A percentile compares a stretch with the other conserved stretches of the same genome.
Evolutionary conservation across 2,113 vertebrate genomes (phyloP).

Genomic region (Telmatochromis sp.): DNA sequence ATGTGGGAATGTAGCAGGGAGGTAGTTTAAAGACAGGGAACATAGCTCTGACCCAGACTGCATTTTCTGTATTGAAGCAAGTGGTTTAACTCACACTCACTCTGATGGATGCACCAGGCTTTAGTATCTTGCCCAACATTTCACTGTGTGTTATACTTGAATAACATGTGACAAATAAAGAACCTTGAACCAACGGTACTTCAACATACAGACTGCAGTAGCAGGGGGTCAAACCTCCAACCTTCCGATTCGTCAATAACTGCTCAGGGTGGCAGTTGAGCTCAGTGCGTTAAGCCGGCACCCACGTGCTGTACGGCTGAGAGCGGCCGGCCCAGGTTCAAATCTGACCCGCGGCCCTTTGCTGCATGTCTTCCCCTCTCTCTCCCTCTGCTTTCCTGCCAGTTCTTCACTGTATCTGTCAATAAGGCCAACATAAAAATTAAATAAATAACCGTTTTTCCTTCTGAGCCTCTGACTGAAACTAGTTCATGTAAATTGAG

Average conservation of each 20-base stretch:
- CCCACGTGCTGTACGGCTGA: background rate
- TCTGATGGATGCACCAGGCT: background rate
- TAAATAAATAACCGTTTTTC: background rate
- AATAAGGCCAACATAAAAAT: background rate
- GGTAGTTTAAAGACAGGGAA: background rate
- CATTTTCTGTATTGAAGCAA: background rate
- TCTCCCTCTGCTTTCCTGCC: background rate
- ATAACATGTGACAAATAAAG: too few relatives aligned
- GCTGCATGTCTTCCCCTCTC: background rate
- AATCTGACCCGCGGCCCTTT: background rate
- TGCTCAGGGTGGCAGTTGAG: background rate
- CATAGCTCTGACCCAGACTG: background rate
- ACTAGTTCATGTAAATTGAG: background rate
- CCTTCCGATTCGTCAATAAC: background rate
- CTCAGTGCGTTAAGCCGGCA: background rate
- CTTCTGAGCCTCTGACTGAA: background rate
- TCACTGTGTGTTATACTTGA: too few relatives aligned
- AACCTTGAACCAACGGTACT: background rate
- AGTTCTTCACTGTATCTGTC: background rate
- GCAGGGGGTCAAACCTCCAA: background rate
- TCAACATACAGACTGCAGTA: background rate
- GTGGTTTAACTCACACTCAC: background rate
- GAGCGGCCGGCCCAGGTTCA: background rate
- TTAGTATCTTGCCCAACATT: background rate
- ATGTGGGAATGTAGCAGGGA: background rate